A percentile compares a stretch with the other conserved stretches of the same genome.
phyloP scores from a whole-genome alignment of 2,888 invertebrate species.

The Coenonympha glycerion region DNA sequence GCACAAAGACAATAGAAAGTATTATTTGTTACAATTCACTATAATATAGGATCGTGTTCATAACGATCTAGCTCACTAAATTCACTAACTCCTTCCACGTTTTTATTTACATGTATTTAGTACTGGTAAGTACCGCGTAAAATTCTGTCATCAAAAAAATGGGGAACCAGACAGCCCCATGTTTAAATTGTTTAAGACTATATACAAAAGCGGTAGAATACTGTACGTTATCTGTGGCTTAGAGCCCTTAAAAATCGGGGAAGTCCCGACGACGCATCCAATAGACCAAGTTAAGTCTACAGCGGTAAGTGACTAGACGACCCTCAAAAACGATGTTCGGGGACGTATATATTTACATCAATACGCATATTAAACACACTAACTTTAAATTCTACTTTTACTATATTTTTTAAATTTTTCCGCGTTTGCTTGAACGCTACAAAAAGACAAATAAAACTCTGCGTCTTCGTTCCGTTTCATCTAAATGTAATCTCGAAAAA shows the following conservation, averaged over 20 bases:
- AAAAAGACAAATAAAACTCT: background rate
- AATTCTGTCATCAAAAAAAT: conserved; percentile 13
- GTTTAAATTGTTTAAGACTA: conserved; percentile 25
- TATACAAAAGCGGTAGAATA: conserved; percentile 58
- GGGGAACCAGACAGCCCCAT: conserved; percentile 2
- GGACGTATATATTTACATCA: conserved; percentile 62
- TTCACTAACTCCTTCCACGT: conserved; percentile 47
- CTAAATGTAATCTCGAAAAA: conserved; percentile 54
- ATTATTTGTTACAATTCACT: conserved; percentile 56
- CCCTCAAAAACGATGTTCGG: conserved; percentile 43
- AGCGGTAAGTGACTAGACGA: conserved; percentile 67
- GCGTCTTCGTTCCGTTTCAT: conserved; percentile 23
- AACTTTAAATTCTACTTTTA: conserved; percentile 36
- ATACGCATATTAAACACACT: conserved; percentile 60
- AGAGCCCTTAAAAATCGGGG: conserved; percentile 38
- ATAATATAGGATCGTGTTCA: conserved; percentile 37
- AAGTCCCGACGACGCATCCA: conserved; percentile 25
- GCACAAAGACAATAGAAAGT: conserved; percentile 40
- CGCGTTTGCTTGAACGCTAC: conserved; percentile 41
- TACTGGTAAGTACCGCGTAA: conserved; percentile 15
- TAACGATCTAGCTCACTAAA: conserved; percentile 42
- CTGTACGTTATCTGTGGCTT: conserved; percentile 45
- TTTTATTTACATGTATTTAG: conserved; percentile 33
- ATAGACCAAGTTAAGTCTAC: conserved; percentile 35
- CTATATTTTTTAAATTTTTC: conserved; percentile 18